phyloP scores from a whole-genome alignment of 2,797 vertebrate species.

The Pipistrellus pipistrellus region DNA sequence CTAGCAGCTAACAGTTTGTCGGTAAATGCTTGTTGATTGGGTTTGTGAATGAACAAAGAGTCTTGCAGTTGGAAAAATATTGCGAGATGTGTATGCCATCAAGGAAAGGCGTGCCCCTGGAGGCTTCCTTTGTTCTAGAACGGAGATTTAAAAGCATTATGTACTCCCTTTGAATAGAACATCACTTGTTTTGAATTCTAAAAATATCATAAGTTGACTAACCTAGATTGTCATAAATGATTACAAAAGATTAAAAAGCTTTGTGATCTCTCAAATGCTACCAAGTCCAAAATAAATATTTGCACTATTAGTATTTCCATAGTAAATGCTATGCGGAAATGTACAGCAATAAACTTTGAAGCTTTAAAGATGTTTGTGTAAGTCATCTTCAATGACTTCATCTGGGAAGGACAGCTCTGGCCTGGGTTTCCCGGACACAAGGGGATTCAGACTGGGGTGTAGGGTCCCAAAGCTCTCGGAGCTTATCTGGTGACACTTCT shows the following conservation, averaged over 20 bases:
- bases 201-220: conserved; percentile 67
- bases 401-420: background rate
- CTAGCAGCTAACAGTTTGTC: conserved; percentile 47
- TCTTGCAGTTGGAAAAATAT: conserved; percentile 56
- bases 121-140: conserved; percentile 46
- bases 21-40: conserved; percentile 59
- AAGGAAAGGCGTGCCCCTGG: conserved; percentile 15
- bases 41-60: conserved; percentile 56
- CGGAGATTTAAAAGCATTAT: conserved; percentile 53
- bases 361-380: conserved; percentile 76
- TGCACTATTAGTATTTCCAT: conserved; percentile 82
- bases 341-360: conserved; percentile 82
- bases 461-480: background rate
- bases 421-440: background rate
- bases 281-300: conserved; percentile 75
- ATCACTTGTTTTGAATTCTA: conserved; percentile 67
- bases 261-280: conserved; percentile 78
- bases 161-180: conserved; percentile 66
- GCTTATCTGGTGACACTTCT: background rate
- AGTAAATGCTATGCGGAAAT: conserved; percentile 79
- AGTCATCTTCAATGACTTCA: conserved; percentile 76
- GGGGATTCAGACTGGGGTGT: background rate
- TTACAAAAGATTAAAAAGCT: conserved; percentile 69
- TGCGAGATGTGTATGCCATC: conserved; percentile 28
- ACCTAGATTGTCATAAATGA: conserved; percentile 61